phyloP scores from a whole-genome alignment of 2,797 vertebrate genomes.

The Picus viridis region DNA sequence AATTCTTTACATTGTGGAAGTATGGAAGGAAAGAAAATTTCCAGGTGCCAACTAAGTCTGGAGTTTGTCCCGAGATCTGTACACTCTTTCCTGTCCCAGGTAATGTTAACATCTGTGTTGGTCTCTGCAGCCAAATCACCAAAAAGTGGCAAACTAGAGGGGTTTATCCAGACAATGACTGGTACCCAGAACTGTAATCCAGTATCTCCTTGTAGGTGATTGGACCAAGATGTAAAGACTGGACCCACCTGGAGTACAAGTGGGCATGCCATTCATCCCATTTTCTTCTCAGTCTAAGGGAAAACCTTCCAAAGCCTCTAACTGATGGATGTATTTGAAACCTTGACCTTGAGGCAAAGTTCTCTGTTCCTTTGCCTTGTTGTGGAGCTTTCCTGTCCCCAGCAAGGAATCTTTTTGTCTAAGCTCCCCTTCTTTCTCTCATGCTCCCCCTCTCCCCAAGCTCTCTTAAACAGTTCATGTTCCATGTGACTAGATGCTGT shows the following conservation, averaged over 20 bases:
- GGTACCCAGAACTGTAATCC: neutral
- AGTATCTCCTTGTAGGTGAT: neutral
- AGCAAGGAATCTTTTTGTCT: slow-evolving; percentile 49
- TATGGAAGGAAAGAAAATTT: neutral
- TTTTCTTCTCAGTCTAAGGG: neutral
- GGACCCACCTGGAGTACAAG: neutral
- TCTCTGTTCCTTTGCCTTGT: slow-evolving; percentile 6
- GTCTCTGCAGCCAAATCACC: neutral
- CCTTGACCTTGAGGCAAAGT: neutral
- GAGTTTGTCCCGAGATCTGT: neutral
- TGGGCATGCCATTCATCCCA: neutral
- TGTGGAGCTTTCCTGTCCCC: slow-evolving; percentile 22
- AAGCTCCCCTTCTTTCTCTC: slow-evolving; percentile 10
- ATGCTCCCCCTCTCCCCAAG: neutral
- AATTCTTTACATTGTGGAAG: neutral
- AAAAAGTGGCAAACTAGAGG: neutral
- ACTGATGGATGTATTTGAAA: neutral
- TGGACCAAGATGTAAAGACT: neutral
- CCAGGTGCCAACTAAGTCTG: neutral
- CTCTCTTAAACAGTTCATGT: slow-evolving; percentile 15
- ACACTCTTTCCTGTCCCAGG: neutral
- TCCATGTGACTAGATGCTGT: slow-evolving; percentile 64
- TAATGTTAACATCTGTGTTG: neutral
- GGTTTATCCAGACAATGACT: neutral
- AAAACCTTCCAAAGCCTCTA: neutral